Base-by-base conservation (phyloP, 2,113 vertebrate species). In the Pomatostomus ruficeps region DNA sequence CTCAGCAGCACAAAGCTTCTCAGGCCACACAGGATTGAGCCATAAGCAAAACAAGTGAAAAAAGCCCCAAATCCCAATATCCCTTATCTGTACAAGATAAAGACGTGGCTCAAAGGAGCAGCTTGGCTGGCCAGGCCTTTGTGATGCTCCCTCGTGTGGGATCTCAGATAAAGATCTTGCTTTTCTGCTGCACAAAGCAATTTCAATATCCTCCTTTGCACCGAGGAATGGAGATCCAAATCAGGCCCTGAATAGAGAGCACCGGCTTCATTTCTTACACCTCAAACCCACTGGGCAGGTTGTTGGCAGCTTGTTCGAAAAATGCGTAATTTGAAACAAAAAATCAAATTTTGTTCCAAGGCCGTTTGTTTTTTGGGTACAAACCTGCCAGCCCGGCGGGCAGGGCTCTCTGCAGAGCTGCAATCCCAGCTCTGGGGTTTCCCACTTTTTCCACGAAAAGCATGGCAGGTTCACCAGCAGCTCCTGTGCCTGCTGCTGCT, bases 301-400 rank as follows among this genome's bases (percentile, higher is more conserved):
- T 19, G 29, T 8, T 1, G 22, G 29, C 42, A 91, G 77, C 38
- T 61, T 71, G 61, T 17, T 29, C 4, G 3, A 72, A 85, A 71
- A 83, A 38, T 0, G 2, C 1, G 0, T 8, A 16, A 29, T 22
- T 72, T 0, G 0, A 28, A 89, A 63, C 11, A 25, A 72, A 51
- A 78, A 52, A 38, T 7, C 4, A 12, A 3, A 24, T 62, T 71
- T 63, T 75, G 12, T 24, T 63, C 55, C 16, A 12, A 38, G 52
- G 48, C 21, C 10, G 6, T 24, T 70, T 45, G 46, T 11, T 36
- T 46, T n/a, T 28, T 3, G 1, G n/a, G 68, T 40, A 17, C 21
- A 31, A 62, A n/a, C 11, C n/a, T 31, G 42, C n/a, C 3, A 8
- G 0, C 0, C 13, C 13, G 68, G 36, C 1, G 5, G 35, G 46